These are phyloP conservation scores for Nansenia antarctica DNA, from an alignment of 2,113 vertebrate genomes.

Conservation along the genomic window DNA sequence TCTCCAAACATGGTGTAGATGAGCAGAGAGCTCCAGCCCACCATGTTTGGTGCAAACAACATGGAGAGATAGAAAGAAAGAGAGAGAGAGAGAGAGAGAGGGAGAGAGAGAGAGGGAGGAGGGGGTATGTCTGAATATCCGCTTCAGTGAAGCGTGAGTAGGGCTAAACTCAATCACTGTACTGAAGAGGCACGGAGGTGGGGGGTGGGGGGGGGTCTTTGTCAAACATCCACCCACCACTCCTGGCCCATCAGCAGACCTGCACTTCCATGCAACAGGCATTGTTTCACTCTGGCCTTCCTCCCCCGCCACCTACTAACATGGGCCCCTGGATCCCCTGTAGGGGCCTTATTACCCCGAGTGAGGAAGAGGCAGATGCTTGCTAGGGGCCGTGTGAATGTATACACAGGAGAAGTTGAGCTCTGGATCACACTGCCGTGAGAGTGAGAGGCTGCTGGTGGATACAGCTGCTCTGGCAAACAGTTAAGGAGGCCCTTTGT, in stretches of 20 bases:
- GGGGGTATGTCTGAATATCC: background rate
- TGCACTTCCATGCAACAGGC: slow-evolving; percentile 33
- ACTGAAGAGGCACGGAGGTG: background rate
- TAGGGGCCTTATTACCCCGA: background rate
- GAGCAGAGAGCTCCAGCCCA: background rate
- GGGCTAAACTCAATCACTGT: background rate
- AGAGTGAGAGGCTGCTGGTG: slow-evolving; percentile 17
- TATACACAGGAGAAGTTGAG: slow-evolving; percentile 35
- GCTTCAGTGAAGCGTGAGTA: background rate
- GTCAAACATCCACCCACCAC: slow-evolving; percentile 17
- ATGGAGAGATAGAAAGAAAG: background rate
- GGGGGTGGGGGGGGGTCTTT: background rate
- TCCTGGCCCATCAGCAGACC: background rate
- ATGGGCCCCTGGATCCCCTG: background rate
- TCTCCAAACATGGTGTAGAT: slow-evolving; percentile 27
- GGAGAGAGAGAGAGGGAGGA: background rate
- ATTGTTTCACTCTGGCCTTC: background rate
- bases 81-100: background rate
- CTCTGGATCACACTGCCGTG: slow-evolving; percentile 35
- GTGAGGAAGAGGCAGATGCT: background rate
- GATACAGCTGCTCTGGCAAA: slow-evolving; percentile 62
- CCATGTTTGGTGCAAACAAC: background rate
- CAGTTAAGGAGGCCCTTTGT: slow-evolving; percentile 44
- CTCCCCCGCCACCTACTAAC: slow-evolving; percentile 27
- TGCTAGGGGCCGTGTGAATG: slow-evolving; percentile 28